phyloP scores from a whole-genome alignment of 2,888 invertebrate genomes.

The Sinelater perroti region DNA sequence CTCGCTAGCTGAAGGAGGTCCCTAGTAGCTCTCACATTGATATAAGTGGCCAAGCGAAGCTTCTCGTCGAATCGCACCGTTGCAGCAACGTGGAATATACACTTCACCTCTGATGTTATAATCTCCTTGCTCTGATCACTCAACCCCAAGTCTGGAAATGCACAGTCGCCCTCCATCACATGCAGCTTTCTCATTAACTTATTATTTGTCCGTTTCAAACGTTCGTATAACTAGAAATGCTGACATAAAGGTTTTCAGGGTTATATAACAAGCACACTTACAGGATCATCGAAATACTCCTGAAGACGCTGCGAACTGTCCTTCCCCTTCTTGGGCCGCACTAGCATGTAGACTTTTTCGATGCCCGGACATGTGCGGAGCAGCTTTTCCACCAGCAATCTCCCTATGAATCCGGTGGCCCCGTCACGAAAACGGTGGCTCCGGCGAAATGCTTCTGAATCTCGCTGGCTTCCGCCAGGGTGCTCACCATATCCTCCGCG shows the following conservation, averaged over 20 bases:
- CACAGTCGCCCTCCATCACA: slow-evolving; percentile 66
- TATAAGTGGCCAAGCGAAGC: slow-evolving; percentile 70
- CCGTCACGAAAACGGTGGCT: slow-evolving; percentile 55
- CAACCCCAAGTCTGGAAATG: slow-evolving; percentile 65
- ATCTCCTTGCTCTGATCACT: slow-evolving; percentile 62
- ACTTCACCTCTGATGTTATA: slow-evolving; percentile 65
- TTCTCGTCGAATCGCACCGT: slow-evolving; percentile 80
- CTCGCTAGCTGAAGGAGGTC: slow-evolving; percentile 73
- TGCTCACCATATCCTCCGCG: slow-evolving; percentile 59
- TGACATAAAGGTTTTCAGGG: no score
- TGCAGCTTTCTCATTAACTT: slow-evolving; percentile 66
- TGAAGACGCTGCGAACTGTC: slow-evolving; percentile 54
- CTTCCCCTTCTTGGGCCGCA: slow-evolving; percentile 52
- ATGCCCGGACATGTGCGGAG: slow-evolving; percentile 54
- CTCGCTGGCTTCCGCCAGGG: slow-evolving; percentile 34
- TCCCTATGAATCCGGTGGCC: slow-evolving; percentile 57
- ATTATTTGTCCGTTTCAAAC: slow-evolving; percentile 63
- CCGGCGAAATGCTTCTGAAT: slow-evolving; percentile 49
- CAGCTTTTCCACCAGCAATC: slow-evolving; percentile 53
- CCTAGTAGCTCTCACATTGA: slow-evolving; percentile 74
- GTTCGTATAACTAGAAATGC: slow-evolving; percentile 63
- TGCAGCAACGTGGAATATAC: slow-evolving; percentile 81
- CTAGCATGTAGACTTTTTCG: slow-evolving; percentile 51
- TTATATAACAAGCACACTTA: slow-evolving; percentile 55
- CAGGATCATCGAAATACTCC: slow-evolving; percentile 69